phyloP scores from a whole-genome alignment of 2,888 invertebrate species.

The Lasioglossum marginatum region DNA sequence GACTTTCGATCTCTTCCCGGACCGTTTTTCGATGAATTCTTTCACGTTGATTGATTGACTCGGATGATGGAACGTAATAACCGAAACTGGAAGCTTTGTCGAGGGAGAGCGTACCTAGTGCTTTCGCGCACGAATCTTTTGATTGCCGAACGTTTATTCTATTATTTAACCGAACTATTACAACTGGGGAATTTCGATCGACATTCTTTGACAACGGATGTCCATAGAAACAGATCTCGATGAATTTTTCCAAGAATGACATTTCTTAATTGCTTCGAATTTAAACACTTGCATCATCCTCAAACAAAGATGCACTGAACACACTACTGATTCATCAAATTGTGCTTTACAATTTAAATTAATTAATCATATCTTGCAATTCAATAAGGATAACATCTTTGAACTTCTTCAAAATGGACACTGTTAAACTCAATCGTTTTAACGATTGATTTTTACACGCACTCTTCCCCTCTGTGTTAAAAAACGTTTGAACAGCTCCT shows the following conservation, averaged over 20 bases:
- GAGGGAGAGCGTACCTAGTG: not conserved
- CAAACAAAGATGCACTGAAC: not conserved
- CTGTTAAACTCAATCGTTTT: too few species aligned
- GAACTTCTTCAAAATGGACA: not conserved
- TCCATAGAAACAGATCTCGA: not conserved
- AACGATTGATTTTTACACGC: too few species aligned
- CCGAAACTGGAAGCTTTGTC: constrained; percentile 2
- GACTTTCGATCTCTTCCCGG: constrained; percentile 17
- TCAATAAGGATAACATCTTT: not conserved
- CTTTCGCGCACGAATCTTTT: not conserved
- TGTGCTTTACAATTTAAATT: not conserved
- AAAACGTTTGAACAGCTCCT: not conserved
- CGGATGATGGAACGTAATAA: constrained; percentile 3
- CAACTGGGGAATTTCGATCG: not conserved
- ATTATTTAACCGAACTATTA: not conserved
- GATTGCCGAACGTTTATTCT: not conserved
- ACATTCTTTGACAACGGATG: not conserved
- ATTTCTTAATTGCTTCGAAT: not conserved
- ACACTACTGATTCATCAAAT: not conserved
- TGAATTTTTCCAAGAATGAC: not conserved
- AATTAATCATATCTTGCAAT: not conserved
- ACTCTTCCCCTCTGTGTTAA: not conserved
- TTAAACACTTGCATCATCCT: not conserved
- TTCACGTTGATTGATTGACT: constrained; percentile 18
- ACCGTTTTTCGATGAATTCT: constrained; percentile 17